Evolutionary conservation across 2,797 vertebrate species (phyloP).

Genomic region (Epinephelus awoara): DNA sequence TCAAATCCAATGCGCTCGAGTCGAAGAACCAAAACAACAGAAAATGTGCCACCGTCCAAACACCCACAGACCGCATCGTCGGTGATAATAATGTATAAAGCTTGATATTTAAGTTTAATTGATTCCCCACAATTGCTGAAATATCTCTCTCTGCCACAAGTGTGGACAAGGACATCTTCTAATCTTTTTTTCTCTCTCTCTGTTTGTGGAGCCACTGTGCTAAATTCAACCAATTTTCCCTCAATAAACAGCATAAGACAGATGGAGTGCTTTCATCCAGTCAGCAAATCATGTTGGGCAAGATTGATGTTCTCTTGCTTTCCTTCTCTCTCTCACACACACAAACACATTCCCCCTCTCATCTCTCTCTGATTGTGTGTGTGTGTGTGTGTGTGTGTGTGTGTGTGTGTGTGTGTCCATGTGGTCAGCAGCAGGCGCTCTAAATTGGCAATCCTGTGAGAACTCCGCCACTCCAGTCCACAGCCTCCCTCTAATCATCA

Average conservation of each 20-base stretch:
- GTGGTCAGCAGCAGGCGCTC: conserved; percentile 50
- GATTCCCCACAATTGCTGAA: conserved; percentile 36
- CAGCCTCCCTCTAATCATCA: conserved; percentile 41
- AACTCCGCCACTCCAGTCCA: conserved; percentile 29
- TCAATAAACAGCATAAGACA: conserved; percentile 81
- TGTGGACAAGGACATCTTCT: conserved; percentile 60
- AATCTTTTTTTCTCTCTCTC: conserved; percentile 55
- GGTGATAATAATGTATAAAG: conserved; percentile 37
- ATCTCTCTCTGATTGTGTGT: conserved; percentile 27
- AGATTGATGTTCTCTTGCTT: conserved; percentile 78
- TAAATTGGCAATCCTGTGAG: conserved; percentile 71
- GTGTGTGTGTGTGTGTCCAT: conserved; percentile 35
- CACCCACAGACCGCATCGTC: neutral
- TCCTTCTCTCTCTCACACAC: conserved; percentile 44
- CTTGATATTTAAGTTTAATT: conserved; percentile 33
- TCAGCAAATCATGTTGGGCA: conserved; percentile 82
- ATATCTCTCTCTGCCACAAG: conserved; percentile 47
- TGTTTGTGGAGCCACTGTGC: conserved; percentile 65
- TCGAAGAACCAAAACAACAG: conserved; percentile 11
- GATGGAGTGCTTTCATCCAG: conserved; percentile 82
- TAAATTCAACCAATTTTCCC: conserved; percentile 76
- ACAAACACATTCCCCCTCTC: conserved; percentile 29
- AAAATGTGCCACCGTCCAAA: neutral
- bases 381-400: neutral
- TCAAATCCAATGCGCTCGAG: neutral